Base-by-base conservation (phyloP, 2,888 invertebrate species). In the Mythimna loreyi region DNA sequence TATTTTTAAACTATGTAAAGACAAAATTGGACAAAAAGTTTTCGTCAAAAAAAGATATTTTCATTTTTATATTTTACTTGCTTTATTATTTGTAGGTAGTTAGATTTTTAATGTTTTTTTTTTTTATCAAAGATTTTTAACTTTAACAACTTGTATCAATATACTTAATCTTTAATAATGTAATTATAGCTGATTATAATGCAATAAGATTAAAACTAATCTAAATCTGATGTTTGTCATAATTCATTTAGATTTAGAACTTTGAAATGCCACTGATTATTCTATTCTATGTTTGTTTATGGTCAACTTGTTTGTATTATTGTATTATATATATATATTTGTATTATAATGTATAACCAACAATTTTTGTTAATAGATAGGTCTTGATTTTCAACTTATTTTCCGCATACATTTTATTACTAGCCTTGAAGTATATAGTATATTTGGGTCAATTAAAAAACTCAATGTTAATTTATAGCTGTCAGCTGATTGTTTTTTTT, bases 161-260 rank as follows among this genome's bases (percentile, higher is more conserved):
- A 0, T 64, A n/a, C n/a, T n/a, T n/a, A 61, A 33, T 50, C 50
- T 11, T 33, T 52, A 64, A 33, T 58, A 28, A 47, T 63, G 66
- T 67, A 50, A 68, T 47, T 71, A 80, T 61, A 68, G 63, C 13
- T 5, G 50, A 61, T 61, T 62, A 60, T 0, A 28, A 30, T 4
- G 0, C 21, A n/a, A 21, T 33, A 30, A 36, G 57, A 76, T 65
- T 67, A 55, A 40, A 47, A 23, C 11, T 30, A 40, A 23, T 47
- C 61, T 53, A 61, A 71, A 69, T 64, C 63, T 19, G 13, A 28
- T 56, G 16, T 40, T 45, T 62, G 67, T 57, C n/a, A 28, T 33
- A 1, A 43, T 63, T 67, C 0, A 16, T 53, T 72, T 52, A 30
- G 58, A 63, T 69, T 67, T 30, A 73, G 64, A 64, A 19, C 19